These are phyloP conservation scores for Felis chaus DNA, from an alignment of 2,113 vertebrate genomes.

Conservation along the genomic window DNA sequence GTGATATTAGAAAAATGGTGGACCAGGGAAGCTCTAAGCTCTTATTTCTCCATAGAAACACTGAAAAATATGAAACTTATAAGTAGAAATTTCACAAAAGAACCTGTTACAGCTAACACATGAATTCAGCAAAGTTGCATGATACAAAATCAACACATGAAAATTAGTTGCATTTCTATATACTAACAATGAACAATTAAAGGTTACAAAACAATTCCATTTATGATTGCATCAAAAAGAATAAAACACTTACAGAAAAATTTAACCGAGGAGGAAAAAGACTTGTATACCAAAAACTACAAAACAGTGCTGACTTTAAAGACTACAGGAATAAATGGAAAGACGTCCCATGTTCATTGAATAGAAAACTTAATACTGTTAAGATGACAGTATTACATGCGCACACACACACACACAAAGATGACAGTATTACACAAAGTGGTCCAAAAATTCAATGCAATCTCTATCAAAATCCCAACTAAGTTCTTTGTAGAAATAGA, in stretches of 20 bases:
- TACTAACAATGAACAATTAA: background rate
- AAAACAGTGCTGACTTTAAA: background rate
- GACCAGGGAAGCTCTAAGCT: background rate
- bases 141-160: background rate
- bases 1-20: background rate
- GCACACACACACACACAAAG: background rate
- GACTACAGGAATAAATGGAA: background rate
- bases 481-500: background rate
- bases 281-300: background rate
- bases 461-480: slow-evolving; percentile 19
- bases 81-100: background rate
- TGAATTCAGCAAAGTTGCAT: background rate
- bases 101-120: background rate
- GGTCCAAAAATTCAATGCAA: background rate
- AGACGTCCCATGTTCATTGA: background rate
- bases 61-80: background rate
- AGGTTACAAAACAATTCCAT: background rate
- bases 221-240: background rate
- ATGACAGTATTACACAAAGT: background rate
- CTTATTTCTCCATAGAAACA: background rate
- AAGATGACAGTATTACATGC: background rate
- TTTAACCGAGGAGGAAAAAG: background rate
- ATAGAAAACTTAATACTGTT: background rate
- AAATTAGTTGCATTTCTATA: background rate
- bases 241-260: background rate